These are phyloP conservation scores for Disparrhopalites patrizii DNA, from an alignment of 2,888 invertebrate genomes.

Conservation along the genomic window DNA sequence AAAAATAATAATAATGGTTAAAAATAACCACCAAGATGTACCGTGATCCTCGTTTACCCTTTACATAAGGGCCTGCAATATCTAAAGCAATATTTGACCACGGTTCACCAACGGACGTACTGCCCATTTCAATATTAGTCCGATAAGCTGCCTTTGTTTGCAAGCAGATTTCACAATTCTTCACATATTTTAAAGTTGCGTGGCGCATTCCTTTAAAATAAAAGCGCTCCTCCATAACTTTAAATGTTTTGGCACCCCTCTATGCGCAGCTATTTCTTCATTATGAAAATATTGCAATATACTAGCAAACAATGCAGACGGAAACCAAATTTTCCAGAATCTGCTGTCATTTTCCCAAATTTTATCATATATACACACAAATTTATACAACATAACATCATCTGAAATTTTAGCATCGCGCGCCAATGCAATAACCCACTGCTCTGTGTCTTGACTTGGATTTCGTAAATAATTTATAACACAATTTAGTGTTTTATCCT, in stretches of 20 bases:
- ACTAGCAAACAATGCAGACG: background rate
- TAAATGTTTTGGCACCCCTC: constrained; percentile 34
- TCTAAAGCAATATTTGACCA: background rate
- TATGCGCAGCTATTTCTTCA: constrained; percentile 23
- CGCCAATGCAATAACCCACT: background rate
- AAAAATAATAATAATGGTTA: too few species aligned
- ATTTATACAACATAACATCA: background rate
- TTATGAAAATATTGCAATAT: constrained; percentile 27
- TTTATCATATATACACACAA: constrained; percentile 19
- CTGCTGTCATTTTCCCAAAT: constrained; percentile 31
- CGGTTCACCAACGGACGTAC: background rate
- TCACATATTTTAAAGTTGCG: constrained; percentile 26
- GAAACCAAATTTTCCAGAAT: constrained; percentile 33
- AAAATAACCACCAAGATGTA: background rate
- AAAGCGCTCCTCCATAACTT: constrained; percentile 28
- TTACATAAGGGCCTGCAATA: background rate
- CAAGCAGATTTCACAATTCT: constrained; percentile 28
- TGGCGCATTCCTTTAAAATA: constrained; percentile 33
- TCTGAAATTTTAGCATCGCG: background rate
- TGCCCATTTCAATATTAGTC: background rate
- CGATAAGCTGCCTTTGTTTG: constrained; percentile 3
- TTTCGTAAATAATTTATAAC: constrained; percentile 17
- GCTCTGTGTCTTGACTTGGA: too few species aligned
- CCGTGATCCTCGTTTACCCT: background rate
- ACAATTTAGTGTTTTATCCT: constrained; percentile 21